These are phyloP conservation scores for Drosophila littoralis DNA, from an alignment of 1,140 invertebrate species.

Conservation along the genomic window DNA sequence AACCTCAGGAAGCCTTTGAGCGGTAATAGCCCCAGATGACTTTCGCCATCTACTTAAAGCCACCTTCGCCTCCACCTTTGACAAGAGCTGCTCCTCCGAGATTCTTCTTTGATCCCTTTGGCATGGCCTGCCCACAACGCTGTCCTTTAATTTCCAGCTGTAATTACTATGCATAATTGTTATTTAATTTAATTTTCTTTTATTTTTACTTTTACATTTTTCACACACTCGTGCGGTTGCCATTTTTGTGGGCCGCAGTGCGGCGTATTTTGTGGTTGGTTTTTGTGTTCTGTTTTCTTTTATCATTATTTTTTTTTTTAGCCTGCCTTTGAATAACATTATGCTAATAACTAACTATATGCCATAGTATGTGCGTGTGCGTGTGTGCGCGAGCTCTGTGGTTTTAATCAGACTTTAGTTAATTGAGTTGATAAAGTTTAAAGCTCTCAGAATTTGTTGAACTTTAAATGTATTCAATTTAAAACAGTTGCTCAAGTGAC, in stretches of 20 bases:
- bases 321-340: slow-evolving; percentile 25
- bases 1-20: slow-evolving; percentile 12
- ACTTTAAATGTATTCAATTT: not conserved
- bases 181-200: slow-evolving; percentile 29
- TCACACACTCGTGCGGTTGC: not conserved
- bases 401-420: slow-evolving; percentile 12
- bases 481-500: not conserved
- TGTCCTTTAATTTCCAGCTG: slow-evolving; percentile 6
- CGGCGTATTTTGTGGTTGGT: slow-evolving; percentile 31
- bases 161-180: slow-evolving; percentile 37
- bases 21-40: slow-evolving; percentile 72
- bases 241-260: slow-evolving; percentile 19
- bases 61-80: not conserved
- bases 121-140: not conserved
- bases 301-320: not conserved
- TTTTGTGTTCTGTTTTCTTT: not conserved
- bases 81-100: not conserved
- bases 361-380: too few species aligned
- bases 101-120: slow-evolving; percentile 28
- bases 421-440: slow-evolving; percentile 3
- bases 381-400: not conserved
- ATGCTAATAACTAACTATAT: slow-evolving; percentile 1
- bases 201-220: not conserved
- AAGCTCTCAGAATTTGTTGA: not conserved
- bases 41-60: slow-evolving; percentile 30